These are phyloP conservation scores for Drosophila auraria DNA, from an alignment of 1,140 invertebrate species.

Conservation along the genomic window DNA sequence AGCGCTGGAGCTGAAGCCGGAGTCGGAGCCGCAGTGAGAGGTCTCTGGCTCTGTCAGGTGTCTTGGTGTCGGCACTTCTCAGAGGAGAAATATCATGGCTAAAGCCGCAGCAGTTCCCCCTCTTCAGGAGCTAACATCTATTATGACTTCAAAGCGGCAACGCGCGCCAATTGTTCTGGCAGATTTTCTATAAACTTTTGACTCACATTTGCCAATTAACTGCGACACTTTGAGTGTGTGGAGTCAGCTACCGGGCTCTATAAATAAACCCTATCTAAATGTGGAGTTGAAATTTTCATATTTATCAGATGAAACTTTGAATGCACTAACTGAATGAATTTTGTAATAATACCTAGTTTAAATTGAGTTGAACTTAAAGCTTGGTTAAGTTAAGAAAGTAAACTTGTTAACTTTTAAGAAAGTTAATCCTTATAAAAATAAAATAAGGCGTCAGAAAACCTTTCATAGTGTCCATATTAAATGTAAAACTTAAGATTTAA, in stretches of 20 bases:
- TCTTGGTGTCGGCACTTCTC: slow-evolving; percentile 64
- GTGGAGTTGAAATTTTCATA: not conserved
- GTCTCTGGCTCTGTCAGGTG: slow-evolving; percentile 67
- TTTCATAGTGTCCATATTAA: not conserved
- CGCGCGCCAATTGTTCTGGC: slow-evolving; percentile 79
- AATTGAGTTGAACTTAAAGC: not conserved
- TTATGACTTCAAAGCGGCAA: slow-evolving; percentile 81
- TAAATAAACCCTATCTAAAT: slow-evolving; percentile 73
- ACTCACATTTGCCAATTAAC: slow-evolving; percentile 84
- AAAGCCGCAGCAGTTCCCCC: not conserved
- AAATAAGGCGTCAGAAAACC: not conserved
- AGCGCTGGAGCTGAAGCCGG: not conserved
- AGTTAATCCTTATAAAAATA: not conserved
- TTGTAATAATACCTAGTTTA: not conserved
- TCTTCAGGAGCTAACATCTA: slow-evolving; percentile 58
- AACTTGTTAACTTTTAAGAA: not conserved
- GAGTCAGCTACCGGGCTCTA: slow-evolving; percentile 71
- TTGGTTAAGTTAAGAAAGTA: too few relatives aligned
- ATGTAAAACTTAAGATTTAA: not conserved
- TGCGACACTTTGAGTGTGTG: slow-evolving; percentile 81
- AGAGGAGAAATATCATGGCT: slow-evolving; percentile 7
- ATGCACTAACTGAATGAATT: slow-evolving; percentile 24
- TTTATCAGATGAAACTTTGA: not conserved
- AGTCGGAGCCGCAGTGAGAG: slow-evolving; percentile 39
- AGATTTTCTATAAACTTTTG: slow-evolving; percentile 79